Base-by-base conservation (phyloP, 92 coral and sea anemone species). In the Bergia puertoricense region DNA sequence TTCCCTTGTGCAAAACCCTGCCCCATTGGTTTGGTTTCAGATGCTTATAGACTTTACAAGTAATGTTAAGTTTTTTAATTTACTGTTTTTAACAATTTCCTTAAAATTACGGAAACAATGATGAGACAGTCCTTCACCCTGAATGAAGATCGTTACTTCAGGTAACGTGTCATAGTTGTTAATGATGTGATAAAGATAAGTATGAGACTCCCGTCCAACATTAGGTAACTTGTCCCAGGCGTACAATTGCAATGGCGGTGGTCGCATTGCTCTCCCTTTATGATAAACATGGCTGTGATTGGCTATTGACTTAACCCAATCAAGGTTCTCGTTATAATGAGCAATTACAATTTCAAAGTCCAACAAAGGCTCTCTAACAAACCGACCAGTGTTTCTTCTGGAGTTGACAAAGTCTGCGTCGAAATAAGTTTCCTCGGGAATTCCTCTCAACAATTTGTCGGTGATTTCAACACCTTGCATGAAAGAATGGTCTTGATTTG, bases 401-500 rank as follows among this genome's bases (percentile, higher is more conserved):
- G 93, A 91, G 66, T 93, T 93, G 45, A 91, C 95, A 18, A 91
- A 40, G 30, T 77, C 89, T 41, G 94, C 91, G 41, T 89, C 18
- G 51, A 22, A 48, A 57, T 93, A 93, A 3, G 95, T 93, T 37
- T 81, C 92, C 54, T 93, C 95, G 23, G 90, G 93, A 20, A 91
- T 91, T n/a, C 89, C 91, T 81, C 89, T 76, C 1, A 93, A 59
- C 43, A 93, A 39, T 23, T 56, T 75, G 62, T 93, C 95, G 13
- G 56, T 72, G 30, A 89, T 67, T 72, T 93, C 95, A 72, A 91
- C 95, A 1, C 95, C 95, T 85, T 93, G 95, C 95, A 93, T 91
- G n/a, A 93, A 89, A 43, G 95, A 93, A 81, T 93, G 95, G 69
- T 93, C 95, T 81, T 93, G 95, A 41, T 88, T 93, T 14, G 91